A percentile compares a stretch with the other conserved stretches of the same genome.
phyloP scores from a whole-genome alignment of 2,113 vertebrate genomes.

The Laticauda colubrina region DNA sequence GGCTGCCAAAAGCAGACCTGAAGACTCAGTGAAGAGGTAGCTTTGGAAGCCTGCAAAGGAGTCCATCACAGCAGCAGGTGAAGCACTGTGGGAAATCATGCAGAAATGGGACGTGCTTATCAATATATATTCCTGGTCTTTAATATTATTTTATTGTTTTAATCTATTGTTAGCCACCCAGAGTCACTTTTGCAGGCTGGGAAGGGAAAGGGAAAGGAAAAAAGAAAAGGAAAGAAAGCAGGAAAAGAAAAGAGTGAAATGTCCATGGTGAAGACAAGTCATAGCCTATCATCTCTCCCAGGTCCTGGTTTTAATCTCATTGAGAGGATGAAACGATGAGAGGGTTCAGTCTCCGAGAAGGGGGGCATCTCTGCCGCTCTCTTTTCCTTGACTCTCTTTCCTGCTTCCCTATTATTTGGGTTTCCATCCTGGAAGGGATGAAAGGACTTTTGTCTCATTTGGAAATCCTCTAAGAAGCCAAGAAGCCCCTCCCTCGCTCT shows the following conservation, averaged over 20 bases:
- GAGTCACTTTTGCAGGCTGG: background rate
- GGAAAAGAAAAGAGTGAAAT: background rate
- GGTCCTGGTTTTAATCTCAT: background rate
- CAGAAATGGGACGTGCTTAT: background rate
- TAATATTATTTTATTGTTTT: background rate
- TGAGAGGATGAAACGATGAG: background rate
- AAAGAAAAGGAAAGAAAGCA: background rate
- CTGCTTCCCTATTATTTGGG: background rate
- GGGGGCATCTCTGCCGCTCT: background rate
- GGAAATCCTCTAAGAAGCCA: background rate
- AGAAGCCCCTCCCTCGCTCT: background rate
- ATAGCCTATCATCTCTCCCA: background rate
- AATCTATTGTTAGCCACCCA: background rate
- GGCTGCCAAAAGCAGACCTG: background rate
- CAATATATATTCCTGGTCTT: background rate
- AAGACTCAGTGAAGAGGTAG: background rate
- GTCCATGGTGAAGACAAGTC: background rate
- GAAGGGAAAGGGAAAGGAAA: background rate
- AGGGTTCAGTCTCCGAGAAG: background rate
- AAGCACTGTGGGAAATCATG: background rate
- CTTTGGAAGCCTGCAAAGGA: background rate
- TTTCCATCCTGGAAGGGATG: background rate
- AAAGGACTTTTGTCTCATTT: background rate
- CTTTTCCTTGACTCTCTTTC: background rate
- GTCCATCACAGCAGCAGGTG: background rate